Conservation (phyloP, 2,888 invertebrate species). For the Cephus sareptanus region DNA sequence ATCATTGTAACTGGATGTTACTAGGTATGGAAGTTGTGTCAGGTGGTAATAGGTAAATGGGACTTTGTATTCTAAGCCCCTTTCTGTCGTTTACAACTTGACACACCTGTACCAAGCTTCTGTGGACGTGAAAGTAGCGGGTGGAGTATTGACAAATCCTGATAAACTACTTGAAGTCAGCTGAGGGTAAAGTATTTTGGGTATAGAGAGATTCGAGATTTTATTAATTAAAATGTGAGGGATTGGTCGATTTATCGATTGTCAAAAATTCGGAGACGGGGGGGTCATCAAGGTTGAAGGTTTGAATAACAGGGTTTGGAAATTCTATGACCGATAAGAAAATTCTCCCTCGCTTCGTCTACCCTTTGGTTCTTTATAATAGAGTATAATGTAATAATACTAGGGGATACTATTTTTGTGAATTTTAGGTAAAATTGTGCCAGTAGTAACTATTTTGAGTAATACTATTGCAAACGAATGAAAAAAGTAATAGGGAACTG, state of each 20-base stretch:
- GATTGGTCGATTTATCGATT: background rate
- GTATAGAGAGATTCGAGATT: background rate
- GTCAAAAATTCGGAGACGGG: background rate
- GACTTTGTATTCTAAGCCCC: conserved; percentile 14
- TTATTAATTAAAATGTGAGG: background rate
- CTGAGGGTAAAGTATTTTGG: background rate
- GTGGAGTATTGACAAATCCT: conserved; percentile 11
- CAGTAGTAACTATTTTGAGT: background rate
- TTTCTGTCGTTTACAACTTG: conserved; percentile 17
- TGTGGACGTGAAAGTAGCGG: background rate
- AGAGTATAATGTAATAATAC: background rate
- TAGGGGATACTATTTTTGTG: background rate
- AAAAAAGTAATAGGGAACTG: background rate
- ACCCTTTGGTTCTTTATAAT: background rate
- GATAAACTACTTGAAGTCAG: background rate
- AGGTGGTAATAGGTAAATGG: conserved; percentile 20
- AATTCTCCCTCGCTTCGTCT: background rate
- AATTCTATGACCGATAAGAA: background rate
- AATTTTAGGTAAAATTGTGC: background rate
- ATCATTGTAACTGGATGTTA: background rate
- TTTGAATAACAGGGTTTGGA: background rate
- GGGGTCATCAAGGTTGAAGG: background rate
- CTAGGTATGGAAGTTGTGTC: conserved; percentile 8
- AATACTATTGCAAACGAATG: background rate
- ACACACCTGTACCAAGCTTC: conserved; percentile 29